Evolutionary conservation across 2,797 vertebrate species (phyloP), one percentile per base, ranked within the genome.

Genomic region (Oreochromis mossambicus): DNA sequence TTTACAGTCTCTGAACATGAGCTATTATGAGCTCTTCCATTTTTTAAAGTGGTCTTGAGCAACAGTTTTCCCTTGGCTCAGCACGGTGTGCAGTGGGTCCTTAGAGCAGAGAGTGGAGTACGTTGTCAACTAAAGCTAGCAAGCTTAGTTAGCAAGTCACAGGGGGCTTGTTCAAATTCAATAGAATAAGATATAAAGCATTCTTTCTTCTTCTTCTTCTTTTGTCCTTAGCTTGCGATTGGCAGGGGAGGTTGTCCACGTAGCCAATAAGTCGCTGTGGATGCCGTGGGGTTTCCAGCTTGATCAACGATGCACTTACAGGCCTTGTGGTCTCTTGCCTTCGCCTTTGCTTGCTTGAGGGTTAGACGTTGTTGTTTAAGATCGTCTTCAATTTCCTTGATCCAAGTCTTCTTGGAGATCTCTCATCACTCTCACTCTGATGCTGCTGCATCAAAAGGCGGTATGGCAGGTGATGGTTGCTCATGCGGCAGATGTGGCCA

Each of bases 341-440:
- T 58, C 55, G 17, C 26, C 15, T 32, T 58, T 32, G 15, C 26
- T 58, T 32, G 15, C 26, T 58, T 32, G 55, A 58, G 55, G 5
- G 15, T 58, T 58, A 32, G 8, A 32, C 3, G 0, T 0, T 58
- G 55, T 58, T 58, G 55, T 58, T 58, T 17, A 58, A 32, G 55
- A 58, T 58, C 26, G 2, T 17, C 55, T 58, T 32, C 55, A 32
- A 17, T 58, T 58, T 58, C 26, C 26, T 58, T 32, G 55, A 58
- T 58, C 1, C 55, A 17, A 58, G 55, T 58, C 15, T 58, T 58
- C 26, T 58, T 32, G 26, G 55, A 32, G 55, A 8, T 58, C 8
- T 32, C 1, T 0, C 55, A 32, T 58, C 55, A 4, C 15, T 58
- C 15, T 0, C 8, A 32, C 55, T 17, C 26, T 58, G 55, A 58